Base-by-base conservation (phyloP, 2,888 invertebrate species). In the Himalopsyche japonica region DNA sequence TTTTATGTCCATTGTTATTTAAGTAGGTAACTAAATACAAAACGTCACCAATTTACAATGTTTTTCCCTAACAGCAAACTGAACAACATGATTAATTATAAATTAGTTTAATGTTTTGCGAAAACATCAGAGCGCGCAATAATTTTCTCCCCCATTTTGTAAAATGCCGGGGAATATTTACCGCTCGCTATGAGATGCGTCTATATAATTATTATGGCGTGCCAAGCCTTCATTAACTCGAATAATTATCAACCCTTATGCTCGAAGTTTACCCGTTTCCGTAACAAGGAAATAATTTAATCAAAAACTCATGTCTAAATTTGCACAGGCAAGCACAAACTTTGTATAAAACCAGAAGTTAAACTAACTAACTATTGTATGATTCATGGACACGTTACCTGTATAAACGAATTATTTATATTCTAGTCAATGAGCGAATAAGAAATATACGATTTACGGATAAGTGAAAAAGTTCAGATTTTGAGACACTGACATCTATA, bases 91-190 rank as follows among this genome's bases (percentile, higher is more conserved):
- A 70, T 70, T 70, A 70, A 70, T 70, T 70, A 70, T 70, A 70
- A 70, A 70, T 70, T 70, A 70, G 70, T 70, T 70, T 70, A 70
- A 70, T 70, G 70, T 70, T 70, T 70, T 70, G 70, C 70, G 70
- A 70, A 70, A 70, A 70, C 70, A 70, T 70, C 70, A 70, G 30
- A 70, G 70, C 70, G 30, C 70, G 70, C 70, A 70, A 70, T 70
- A 70, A 70, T 70, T 70, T 70, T 70, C 70, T 70, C 70, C 70
- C 70, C 70, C 70, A 70, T 70, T 70, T 70, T 70, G 70, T 70
- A 70, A 30, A 70, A 70, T 70, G 12, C 20, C 70, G 30, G 30
- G 70, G 70, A 27, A 27, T 70, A 70, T 70, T 70, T 70, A 27
- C 70, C 70, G 70, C 70, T 24, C 12, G 70, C 70, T 27, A 70